Evolutionary conservation across 2,888 invertebrate species (phyloP), one percentile per base, ranked within the genome.

Genomic region (Clivina fossor): DNA sequence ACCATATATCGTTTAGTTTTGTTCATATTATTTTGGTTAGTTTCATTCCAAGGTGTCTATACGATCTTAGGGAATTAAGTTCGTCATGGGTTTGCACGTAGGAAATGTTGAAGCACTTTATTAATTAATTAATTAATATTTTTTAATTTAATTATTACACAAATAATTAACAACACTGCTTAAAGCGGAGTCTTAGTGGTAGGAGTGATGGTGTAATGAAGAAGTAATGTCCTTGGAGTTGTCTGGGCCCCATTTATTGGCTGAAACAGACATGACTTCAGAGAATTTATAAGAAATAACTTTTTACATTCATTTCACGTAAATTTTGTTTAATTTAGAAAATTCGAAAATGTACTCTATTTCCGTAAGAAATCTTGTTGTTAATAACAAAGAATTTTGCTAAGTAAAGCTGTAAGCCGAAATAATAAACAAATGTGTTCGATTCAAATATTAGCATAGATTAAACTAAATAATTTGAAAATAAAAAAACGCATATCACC

Each of bases 1-100:
- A 71, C 71, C 69, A 67, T 61, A 66, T 60, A 60, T 64, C 33
- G 19, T 28, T 33, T 33, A 33, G 9, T 24, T 9, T 9, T 33
- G 5, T 33, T 4, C 11, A 35, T 35, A 13, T 13, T 33, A 15
- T 26, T 40, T 18, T 18, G 46, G 18, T 30, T 49, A 24, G 32
- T 33, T 20, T n/a, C 8, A 33, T 33, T 16, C 9, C 11, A 4
- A 11, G 11, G 9, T 30, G 30, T 30, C 11, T 11, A 30, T 33
- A 51, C 51, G 28, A 20, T 24, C 5, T 3, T 22, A 30, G 43
- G 30, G 38, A 37, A 26, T 49, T 38, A 28, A 35, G 11, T 35
- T 35, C n/a, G 18, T 28, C 4, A 30, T 26, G 26, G 5, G 8
- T 26, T 7, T 8, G 8, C 8, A 11, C 30, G 30, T 30, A 9